Evolutionary conservation across 2,113 vertebrate species (phyloP).

Genomic region (Noctilio leporinus): DNA sequence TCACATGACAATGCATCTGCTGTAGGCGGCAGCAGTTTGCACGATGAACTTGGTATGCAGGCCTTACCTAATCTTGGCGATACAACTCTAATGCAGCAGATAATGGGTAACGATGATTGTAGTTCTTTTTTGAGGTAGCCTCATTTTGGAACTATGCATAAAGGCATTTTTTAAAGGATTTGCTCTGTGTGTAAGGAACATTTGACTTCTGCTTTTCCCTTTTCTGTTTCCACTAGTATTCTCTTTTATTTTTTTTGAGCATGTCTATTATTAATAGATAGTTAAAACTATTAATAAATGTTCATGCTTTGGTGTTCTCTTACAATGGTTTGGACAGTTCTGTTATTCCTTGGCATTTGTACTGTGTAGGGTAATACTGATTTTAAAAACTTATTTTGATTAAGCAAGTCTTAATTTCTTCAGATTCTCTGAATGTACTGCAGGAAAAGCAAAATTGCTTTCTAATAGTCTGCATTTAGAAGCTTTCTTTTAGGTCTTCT

Average conservation of each 20-base stretch:
- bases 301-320: constrained; percentile 11
- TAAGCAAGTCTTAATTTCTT: background rate
- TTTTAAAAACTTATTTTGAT: background rate
- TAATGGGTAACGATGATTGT: constrained; percentile 63
- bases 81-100: constrained; percentile 72
- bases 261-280: background rate
- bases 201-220: background rate
- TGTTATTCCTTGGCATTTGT: background rate
- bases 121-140: constrained; percentile 43
- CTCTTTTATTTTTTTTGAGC: background rate
- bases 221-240: constrained; percentile 23
- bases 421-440: background rate
- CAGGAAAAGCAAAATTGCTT: background rate
- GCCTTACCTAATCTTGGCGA: constrained; percentile 82
- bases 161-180: background rate
- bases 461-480: background rate
- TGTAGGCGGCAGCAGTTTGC: constrained; percentile 93
- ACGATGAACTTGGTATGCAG: constrained; percentile 96
- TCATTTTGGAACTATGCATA: constrained; percentile 50
- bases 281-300: background rate
- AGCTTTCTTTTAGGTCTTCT: background rate
- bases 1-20: constrained; percentile 95
- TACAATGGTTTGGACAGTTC: background rate
- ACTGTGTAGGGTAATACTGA: background rate
- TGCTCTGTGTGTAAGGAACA: background rate